Evolutionary conservation across 2,797 vertebrate genomes (phyloP).

Genomic region (Sebastes steindachneri): DNA sequence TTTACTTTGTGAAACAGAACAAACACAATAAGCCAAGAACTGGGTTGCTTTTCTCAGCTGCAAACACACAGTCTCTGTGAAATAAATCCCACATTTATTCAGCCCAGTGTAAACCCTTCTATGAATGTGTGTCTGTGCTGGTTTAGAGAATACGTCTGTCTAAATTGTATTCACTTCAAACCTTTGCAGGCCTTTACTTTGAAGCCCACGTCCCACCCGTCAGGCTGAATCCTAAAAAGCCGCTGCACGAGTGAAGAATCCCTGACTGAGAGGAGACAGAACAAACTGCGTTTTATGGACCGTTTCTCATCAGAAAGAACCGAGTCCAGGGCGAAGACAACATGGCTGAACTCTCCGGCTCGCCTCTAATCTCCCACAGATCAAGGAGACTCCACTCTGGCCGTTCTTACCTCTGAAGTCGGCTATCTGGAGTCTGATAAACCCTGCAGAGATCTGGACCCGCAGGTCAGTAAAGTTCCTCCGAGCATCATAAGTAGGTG

Average conservation of each 20-base stretch:
- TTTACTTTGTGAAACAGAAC: not conserved
- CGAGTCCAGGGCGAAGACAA: not conserved
- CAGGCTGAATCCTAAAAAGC: conserved; percentile 9
- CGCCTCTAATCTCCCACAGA: conserved; percentile 6
- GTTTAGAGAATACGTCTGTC: not conserved
- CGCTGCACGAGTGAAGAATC: not conserved
- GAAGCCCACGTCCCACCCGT: conserved; percentile 3
- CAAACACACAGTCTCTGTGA: not conserved
- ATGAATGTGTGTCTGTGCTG: not conserved
- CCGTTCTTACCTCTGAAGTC: conserved; percentile 14
- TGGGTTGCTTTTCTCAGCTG: not conserved
- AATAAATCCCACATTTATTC: not conserved
- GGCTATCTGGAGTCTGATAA: conserved; percentile 1
- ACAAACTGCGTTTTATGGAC: not conserved
- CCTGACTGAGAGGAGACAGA: not conserved
- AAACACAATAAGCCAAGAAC: not conserved
- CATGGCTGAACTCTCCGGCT: not conserved
- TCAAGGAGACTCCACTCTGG: not conserved
- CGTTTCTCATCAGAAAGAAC: conserved; percentile 10
- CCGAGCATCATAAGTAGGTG: not conserved
- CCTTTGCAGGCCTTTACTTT: not conserved
- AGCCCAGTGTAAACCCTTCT: not conserved
- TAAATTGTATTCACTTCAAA: not conserved
- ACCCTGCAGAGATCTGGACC: conserved; percentile 19
- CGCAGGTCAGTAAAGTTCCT: not conserved